A percentile compares a stretch with the other conserved stretches of the same genome.
Evolutionary conservation across 2,113 vertebrate genomes (phyloP).

Genomic region (Chaetops frenatus): DNA sequence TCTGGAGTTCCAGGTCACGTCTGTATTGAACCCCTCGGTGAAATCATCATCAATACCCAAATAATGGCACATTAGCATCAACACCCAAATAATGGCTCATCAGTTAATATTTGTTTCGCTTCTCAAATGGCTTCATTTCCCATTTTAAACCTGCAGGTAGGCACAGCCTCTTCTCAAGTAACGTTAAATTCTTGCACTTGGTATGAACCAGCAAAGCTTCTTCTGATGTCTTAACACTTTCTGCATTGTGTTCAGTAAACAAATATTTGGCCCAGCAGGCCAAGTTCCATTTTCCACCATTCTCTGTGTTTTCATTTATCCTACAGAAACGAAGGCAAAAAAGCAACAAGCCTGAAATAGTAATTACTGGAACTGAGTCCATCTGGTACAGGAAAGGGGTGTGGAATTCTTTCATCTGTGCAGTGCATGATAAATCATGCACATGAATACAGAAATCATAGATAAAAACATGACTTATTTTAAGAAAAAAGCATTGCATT

Average conservation of each 20-base stretch:
- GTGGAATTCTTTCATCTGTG: not conserved
- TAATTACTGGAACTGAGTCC: not conserved
- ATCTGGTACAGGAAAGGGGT: not conserved
- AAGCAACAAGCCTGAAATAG: not conserved
- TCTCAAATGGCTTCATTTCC: not conserved
- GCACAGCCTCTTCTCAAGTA: not conserved
- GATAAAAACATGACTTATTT: not conserved
- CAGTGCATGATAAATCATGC: not conserved
- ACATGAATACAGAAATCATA: not conserved
- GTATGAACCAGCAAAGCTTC: not conserved
- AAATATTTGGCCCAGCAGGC: not conserved
- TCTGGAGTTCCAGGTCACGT: no score
- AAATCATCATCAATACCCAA: not conserved
- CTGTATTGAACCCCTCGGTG: not conserved
- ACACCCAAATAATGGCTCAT: not conserved
- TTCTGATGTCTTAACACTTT: not conserved
- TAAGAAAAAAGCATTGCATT: not conserved
- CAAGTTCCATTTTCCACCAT: not conserved
- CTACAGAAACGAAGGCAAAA: not conserved
- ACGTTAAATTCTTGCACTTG: not conserved
- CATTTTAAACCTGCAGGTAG: not conserved
- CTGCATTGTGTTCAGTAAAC: not conserved
- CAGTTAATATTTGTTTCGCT: fast-evolving
- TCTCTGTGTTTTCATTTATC: not conserved
- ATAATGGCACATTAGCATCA: not conserved